Percentiles rank a stretch among this genome's conserved stretches.
Conservation (phyloP, 2,797 vertebrate genomes). For the Sebastes taczanowskii region DNA sequence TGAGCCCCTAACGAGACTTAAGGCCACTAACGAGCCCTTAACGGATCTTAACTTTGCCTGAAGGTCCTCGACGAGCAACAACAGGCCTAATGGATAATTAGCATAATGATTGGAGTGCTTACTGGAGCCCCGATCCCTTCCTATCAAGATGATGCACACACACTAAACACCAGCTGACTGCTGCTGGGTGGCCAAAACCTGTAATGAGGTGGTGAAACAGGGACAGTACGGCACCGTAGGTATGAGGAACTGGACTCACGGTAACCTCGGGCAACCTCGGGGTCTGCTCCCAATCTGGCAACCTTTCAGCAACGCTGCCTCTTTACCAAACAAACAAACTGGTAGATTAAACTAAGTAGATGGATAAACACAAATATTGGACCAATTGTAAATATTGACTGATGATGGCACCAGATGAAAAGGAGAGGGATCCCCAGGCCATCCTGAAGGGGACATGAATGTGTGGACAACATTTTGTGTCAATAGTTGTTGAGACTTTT, state of each 20-base stretch:
- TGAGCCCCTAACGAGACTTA: slow-evolving; percentile 50
- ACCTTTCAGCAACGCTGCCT: no score
- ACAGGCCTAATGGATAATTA: slow-evolving; percentile 44
- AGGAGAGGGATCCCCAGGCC: no score
- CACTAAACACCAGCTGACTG: not conserved
- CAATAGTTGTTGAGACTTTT: no score
- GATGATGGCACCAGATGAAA: no score
- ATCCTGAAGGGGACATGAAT: no score
- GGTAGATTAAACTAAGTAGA: no score
- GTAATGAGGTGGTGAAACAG: not conserved
- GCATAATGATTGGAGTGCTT: slow-evolving; percentile 33
- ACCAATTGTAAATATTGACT: no score
- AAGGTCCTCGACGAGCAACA: slow-evolving; percentile 33
- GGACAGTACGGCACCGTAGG: not conserved
- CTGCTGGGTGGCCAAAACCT: not conserved
- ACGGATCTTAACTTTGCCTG: slow-evolving; percentile 3
- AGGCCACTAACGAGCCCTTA: slow-evolving; percentile 46
- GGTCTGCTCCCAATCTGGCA: not conserved
- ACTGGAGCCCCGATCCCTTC: slow-evolving; percentile 23
- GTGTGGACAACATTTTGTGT: no score
- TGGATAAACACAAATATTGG: no score
- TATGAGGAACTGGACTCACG: not conserved
- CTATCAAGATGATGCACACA: slow-evolving; percentile 9
- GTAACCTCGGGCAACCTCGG: not conserved
- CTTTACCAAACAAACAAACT: no score